These are phyloP conservation scores for Cheilosia scutellata DNA, from an alignment of 2,888 invertebrate species.

Conservation along the genomic window DNA sequence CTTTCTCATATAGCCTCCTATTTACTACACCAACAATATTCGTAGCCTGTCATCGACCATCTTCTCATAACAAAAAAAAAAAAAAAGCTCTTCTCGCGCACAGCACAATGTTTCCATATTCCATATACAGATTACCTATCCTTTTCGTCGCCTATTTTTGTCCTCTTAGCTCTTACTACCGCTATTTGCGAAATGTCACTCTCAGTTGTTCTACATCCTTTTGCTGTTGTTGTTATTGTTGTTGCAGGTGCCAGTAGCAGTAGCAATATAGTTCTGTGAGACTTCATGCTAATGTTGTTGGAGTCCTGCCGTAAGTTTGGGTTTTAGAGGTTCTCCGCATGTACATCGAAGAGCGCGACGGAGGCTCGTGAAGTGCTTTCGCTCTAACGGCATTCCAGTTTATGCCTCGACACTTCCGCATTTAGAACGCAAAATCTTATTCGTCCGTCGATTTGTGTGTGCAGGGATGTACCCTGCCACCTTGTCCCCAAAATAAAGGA, in stretches of 20 bases:
- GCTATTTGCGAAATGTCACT: slow-evolving; percentile 51
- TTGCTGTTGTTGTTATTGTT: slow-evolving; percentile 24
- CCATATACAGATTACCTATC: slow-evolving; percentile 38
- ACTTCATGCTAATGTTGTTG: slow-evolving; percentile 54
- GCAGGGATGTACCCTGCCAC: slow-evolving; percentile 52
- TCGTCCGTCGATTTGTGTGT: slow-evolving; percentile 57
- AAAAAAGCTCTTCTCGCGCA: slow-evolving; percentile 57
- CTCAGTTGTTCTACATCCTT: slow-evolving; percentile 62
- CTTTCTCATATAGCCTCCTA: slow-evolving; percentile 35
- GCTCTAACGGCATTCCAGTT: slow-evolving; percentile 76
- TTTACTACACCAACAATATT: slow-evolving; percentile 23
- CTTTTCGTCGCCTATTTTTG: slow-evolving; percentile 59
- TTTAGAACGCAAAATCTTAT: slow-evolving; percentile 69
- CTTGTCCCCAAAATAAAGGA: slow-evolving; percentile 37
- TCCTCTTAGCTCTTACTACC: slow-evolving; percentile 47
- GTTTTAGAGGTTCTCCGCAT: slow-evolving; percentile 38
- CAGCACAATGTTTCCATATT: slow-evolving; percentile 6
- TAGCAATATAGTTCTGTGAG: slow-evolving; percentile 6
- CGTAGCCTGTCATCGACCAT: slow-evolving; percentile 60
- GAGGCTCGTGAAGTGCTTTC: slow-evolving; percentile 75
- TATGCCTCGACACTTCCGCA: slow-evolving; percentile 78
- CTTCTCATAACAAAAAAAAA: slow-evolving; percentile 49
- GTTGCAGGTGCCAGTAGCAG: not conserved
- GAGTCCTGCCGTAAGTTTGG: slow-evolving; percentile 61
- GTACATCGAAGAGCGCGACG: slow-evolving; percentile 49